These are phyloP conservation scores for Clavelina lepadiformis DNA, from an alignment of 23 tunicate genomes.

Conservation along the genomic window DNA sequence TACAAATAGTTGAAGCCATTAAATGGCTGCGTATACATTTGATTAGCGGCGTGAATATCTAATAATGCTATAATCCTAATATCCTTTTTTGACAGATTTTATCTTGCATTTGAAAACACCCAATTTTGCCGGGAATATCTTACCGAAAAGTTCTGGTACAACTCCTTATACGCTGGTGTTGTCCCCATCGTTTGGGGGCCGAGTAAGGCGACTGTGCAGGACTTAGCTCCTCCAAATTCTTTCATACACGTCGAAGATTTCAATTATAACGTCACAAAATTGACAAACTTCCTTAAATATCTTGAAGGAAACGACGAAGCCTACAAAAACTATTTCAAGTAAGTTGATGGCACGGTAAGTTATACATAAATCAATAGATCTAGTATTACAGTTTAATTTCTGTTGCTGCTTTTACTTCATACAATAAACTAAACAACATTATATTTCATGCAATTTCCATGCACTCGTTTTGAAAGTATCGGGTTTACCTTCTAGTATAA, in stretches of 20 bases:
- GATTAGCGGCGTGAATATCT: too few relatives aligned
- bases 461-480: too few relatives aligned
- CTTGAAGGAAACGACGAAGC: conserved; percentile 51
- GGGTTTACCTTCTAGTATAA: too few relatives aligned
- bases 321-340: conserved; percentile 63
- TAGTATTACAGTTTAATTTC: not conserved
- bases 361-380: too few relatives aligned
- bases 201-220: conserved; percentile 12
- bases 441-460: too few relatives aligned
- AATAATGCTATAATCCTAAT: too few relatives aligned
- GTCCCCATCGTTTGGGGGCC: conserved; percentile 54
- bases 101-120: conserved; percentile 76
- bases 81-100: conserved; percentile 65
- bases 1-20: too few relatives aligned
- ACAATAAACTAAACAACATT: too few relatives aligned
- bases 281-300: conserved; percentile 29
- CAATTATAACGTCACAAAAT: conserved; percentile 14
- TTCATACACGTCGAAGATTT: conserved; percentile 65
- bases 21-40: too few relatives aligned
- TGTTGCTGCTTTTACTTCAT: not conserved
- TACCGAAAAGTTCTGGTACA: too few relatives aligned
- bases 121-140: conserved; percentile 40
- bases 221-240: conserved; percentile 39
- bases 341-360: not conserved
- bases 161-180: too few relatives aligned